Percentiles rank a stretch among this genome's conserved stretches.
Conservation (phyloP, 2,888 invertebrate species). For the Endomychus coccineus region DNA sequence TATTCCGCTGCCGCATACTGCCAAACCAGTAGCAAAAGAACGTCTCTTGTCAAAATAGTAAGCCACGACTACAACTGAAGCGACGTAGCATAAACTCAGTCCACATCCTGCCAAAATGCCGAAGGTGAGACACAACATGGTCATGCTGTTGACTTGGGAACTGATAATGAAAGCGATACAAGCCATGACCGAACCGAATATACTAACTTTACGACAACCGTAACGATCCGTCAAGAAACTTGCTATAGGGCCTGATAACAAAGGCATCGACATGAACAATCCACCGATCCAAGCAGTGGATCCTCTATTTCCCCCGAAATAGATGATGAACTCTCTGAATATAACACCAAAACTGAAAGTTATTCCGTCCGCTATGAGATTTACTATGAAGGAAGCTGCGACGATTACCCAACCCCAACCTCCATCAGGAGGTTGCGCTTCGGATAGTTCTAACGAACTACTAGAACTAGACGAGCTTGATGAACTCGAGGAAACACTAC, state of each 20-base stretch:
- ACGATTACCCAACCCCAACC: slow-evolving; percentile 94
- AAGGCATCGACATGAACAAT: slow-evolving; percentile 85
- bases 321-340: slow-evolving; percentile 75
- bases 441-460: slow-evolving; percentile 57
- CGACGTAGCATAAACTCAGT: slow-evolving; percentile 77
- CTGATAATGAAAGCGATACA: slow-evolving; percentile 70
- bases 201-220: slow-evolving; percentile 73
- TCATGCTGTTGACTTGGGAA: slow-evolving; percentile 67
- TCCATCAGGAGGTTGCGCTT: slow-evolving; percentile 73
- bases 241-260: slow-evolving; percentile 78
- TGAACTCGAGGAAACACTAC: slow-evolving; percentile 39
- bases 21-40: slow-evolving; percentile 78
- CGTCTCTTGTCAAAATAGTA: slow-evolving; percentile 82
- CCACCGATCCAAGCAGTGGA: slow-evolving; percentile 88
- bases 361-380: slow-evolving; percentile 86
- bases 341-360: slow-evolving; percentile 90
- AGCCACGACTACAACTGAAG: slow-evolving; percentile 85
- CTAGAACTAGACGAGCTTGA: slow-evolving; percentile 50
- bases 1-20: slow-evolving; percentile 81
- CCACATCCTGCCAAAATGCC: slow-evolving; percentile 80
- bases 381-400: slow-evolving; percentile 80
- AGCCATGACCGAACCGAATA: slow-evolving; percentile 69
- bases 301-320: slow-evolving; percentile 77
- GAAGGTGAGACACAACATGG: slow-evolving; percentile 71
- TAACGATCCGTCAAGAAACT: slow-evolving; percentile 76